phyloP scores from a whole-genome alignment of 2,797 vertebrate genomes.

The Taeniopygia guttata region DNA sequence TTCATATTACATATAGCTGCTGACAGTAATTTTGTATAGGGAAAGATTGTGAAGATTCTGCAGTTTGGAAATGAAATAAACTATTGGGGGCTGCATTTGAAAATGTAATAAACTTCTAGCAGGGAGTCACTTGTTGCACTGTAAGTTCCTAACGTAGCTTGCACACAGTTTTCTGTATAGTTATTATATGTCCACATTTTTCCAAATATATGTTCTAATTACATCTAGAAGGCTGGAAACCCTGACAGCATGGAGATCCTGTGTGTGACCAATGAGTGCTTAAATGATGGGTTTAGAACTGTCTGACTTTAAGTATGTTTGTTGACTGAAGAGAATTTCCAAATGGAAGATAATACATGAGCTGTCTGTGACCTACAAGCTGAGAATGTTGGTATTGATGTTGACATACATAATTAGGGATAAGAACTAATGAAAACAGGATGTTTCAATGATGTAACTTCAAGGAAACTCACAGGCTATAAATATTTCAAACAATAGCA shows the following conservation, averaged over 20 bases:
- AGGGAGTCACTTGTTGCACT: neutral
- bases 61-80: neutral
- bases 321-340: neutral
- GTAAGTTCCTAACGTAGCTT: neutral
- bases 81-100: neutral
- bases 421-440: conserved; percentile 19
- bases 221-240: neutral
- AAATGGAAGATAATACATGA: neutral
- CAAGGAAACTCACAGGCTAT: neutral
- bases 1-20: neutral
- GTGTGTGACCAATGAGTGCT: neutral
- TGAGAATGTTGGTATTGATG: conserved; percentile 15
- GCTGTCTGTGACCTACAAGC: neutral
- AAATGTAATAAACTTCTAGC: neutral
- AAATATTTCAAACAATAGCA: neutral
- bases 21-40: neutral
- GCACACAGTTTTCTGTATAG: neutral
- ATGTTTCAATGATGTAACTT: conserved; percentile 25
- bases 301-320: neutral
- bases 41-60: neutral
- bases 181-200: neutral
- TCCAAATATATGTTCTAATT: neutral
- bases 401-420: conserved; percentile 28
- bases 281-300: neutral
- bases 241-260: neutral